Evolutionary conservation across 1,140 invertebrate genomes (phyloP).

Genomic region (Lucilia sericata): DNA sequence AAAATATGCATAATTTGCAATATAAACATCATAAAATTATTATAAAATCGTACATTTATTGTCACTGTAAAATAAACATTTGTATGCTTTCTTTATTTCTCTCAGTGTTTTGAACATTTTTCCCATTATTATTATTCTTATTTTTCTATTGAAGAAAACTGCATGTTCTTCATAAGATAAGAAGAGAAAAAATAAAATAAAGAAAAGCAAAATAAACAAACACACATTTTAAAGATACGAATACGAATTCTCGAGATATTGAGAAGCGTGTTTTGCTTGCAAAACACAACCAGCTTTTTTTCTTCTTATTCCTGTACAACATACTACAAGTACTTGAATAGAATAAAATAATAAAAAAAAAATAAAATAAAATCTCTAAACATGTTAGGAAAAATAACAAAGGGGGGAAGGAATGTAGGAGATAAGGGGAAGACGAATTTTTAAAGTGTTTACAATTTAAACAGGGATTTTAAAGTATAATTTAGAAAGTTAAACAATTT

Average conservation of each 20-base stretch:
- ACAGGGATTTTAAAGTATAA: no score
- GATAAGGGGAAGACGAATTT: no score
- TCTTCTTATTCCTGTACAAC: no score
- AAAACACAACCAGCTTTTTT: neutral
- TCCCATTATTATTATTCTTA: neutral
- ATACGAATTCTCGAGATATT: neutral
- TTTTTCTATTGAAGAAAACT: neutral
- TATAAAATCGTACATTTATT: no score
- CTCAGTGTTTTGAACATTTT: neutral
- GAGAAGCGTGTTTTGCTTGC: neutral
- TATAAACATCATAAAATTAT: no score
- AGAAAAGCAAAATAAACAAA: neutral
- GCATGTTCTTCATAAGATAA: constrained; percentile 1
- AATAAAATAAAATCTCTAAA: neutral
- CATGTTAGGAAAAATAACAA: neutral
- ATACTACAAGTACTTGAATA: neutral
- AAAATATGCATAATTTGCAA: no score
- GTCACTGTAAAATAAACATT: neutral
- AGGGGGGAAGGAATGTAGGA: no score
- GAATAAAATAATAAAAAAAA: neutral
- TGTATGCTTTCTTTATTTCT: neutral
- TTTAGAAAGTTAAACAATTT: no score
- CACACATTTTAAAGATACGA: neutral
- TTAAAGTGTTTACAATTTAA: no score
- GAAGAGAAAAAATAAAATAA: neutral